Evolutionary conservation across 30 jellyfish, hydroid and myxozoan species (phyloP), one percentile per base, ranked within the genome.

Genomic region (Rhopilema esculentum): DNA sequence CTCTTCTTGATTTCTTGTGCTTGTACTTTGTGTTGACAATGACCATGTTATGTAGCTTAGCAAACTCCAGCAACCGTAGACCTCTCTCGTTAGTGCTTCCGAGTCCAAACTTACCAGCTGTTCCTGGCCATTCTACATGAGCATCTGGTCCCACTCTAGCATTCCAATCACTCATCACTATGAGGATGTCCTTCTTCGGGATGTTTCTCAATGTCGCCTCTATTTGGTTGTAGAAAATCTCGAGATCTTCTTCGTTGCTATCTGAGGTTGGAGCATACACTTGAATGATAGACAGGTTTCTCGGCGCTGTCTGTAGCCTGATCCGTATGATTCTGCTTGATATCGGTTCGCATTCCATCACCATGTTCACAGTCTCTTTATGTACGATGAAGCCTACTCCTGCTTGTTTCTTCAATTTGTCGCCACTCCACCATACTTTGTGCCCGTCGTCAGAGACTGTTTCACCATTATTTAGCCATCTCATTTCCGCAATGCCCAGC

Each of bases 191-290:
- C 33, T 66, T 82, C 75, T 69, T 49, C 30, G 91, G 91, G 27
- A 82, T 82, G 81, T 51, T 82, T 22, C 67, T 66, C 49, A 82
- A 1, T 27, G 85, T 66, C 26, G 85, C 75, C 61, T 82, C 91
- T 21, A 82, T 75, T 51, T 82, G 61, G 28, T 69, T 69, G 91
- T 66, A 67, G 49, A 82, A 67, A 12, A 16, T 30, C 67, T 82
- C 91, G 32, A 82, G 49, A 8, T 77, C 62, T 66, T 82, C 86
- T 29, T 69, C 91, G 53, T 24, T 82, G 86, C 61, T 8, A 19
- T 82, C 87, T 19, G 85, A 66, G 19, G 91, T 82, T 49, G 91
- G 91, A 30, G 91, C 91, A 69, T 66, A 66, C 91, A 67, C 87
- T 49, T 82, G 91, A 9, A 69, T 82, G 76, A 82, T 69, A 8